These are phyloP conservation scores for Mystacides longicornis DNA, from an alignment of 2,888 invertebrate species.

Conservation along the genomic window DNA sequence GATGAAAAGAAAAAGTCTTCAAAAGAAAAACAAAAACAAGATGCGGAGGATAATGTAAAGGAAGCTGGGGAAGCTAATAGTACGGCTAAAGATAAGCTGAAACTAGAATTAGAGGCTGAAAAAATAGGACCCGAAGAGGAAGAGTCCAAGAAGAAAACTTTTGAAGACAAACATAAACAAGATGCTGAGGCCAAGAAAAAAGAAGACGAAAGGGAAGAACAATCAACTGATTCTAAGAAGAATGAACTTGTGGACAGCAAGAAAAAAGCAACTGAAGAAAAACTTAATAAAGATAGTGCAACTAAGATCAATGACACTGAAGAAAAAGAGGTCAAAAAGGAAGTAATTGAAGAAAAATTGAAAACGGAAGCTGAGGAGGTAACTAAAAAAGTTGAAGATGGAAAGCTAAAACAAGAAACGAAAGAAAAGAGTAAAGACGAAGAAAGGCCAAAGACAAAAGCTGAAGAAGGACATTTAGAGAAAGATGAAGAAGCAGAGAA, in stretches of 20 bases:
- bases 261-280: not conserved
- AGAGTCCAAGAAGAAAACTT: conserved; percentile 6
- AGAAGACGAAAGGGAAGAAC: not conserved
- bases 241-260: not conserved
- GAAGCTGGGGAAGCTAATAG: conserved; percentile 8
- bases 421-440: conserved; percentile 4
- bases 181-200: not conserved
- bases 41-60: not conserved
- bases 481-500: conserved; percentile 6
- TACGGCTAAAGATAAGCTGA: conserved; percentile 4
- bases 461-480: conserved; percentile 3
- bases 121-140: conserved; percentile 3
- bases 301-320: conserved; percentile 12
- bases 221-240: not conserved
- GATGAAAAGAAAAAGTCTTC: conserved; percentile 9
- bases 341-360: conserved; percentile 9
- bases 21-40: too few species aligned
- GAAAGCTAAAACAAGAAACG: not conserved
- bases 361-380: conserved; percentile 9
- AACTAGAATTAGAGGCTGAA: not conserved
- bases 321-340: conserved; percentile 1
- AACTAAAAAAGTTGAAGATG: not conserved
- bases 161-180: conserved; percentile 12
- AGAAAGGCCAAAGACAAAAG: conserved; percentile 4
- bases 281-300: conserved; percentile 6